Evolutionary conservation across 2,888 invertebrate species (phyloP).

Genomic region (Biston stratarius): DNA sequence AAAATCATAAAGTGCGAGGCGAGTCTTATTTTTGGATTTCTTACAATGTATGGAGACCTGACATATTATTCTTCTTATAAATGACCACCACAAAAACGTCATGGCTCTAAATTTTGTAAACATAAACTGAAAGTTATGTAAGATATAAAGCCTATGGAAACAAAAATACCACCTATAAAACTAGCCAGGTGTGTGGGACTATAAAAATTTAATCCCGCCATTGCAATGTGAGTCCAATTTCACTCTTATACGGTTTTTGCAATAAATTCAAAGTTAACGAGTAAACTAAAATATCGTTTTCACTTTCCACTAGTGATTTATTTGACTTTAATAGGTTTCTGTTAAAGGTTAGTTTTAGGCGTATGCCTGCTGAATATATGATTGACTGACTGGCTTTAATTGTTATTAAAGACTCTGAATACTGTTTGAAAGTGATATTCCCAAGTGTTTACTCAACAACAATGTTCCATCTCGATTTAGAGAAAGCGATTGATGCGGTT

Average conservation of each 20-base stretch:
- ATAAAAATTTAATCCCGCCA: conserved; percentile 38
- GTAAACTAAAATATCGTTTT: conserved; percentile 34
- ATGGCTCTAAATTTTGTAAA: too few species aligned
- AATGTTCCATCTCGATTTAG: too few species aligned
- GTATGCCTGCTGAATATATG: not conserved
- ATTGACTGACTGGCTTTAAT: not conserved
- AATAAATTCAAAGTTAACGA: conserved; percentile 46
- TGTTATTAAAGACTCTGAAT: too few species aligned
- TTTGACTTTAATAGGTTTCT: conserved; percentile 18
- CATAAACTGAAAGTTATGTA: too few species aligned
- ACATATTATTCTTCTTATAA: too few species aligned
- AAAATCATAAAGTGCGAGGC: too few species aligned
- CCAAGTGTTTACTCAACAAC: too few species aligned
- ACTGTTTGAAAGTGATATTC: too few species aligned
- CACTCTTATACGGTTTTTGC: conserved; percentile 41
- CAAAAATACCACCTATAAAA: conserved; percentile 35
- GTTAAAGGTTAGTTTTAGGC: not conserved
- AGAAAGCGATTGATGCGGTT: too few species aligned
- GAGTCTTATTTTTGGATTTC: too few species aligned
- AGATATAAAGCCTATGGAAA: conserved; percentile 16
- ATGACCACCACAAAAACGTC: too few species aligned
- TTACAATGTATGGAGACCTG: too few species aligned
- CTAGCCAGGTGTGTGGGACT: conserved; percentile 40
- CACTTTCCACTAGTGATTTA: conserved; percentile 29
- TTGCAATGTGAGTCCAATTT: conserved; percentile 36